Evolutionary conservation across 1,140 invertebrate species (phyloP), one percentile per base, ranked within the genome.

Genomic region (Philopotamus ludificatus): DNA sequence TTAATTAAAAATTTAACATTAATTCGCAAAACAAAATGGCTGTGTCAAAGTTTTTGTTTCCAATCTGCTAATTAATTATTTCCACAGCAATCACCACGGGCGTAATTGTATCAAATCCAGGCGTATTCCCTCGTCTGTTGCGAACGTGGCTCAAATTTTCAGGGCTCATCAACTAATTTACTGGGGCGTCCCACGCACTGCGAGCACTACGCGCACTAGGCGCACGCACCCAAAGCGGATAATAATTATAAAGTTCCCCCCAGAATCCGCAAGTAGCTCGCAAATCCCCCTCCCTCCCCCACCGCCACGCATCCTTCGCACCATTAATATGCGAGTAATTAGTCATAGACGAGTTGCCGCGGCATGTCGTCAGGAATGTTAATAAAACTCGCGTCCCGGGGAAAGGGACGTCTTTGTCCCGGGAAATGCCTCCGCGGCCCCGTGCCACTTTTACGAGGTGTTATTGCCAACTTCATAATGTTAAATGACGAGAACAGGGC

Each of bases 381-480:
- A 65, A 65, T 65, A 65, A 65, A 65, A 65, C 63, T 65, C 47
- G 21, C 42, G n/a, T 12, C 28, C 28, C 28, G 28, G 28, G 12
- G 28, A 12, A 34, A 7, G 28, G 28, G 28, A 34, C 28, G 28
- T 34, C 28, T 34, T 34, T 34, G 28, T 34, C 28, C 28, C 28
- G n/a, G n/a, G n/a, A n/a, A n/a, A n/a, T n/a, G n/a, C 28, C 28
- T 12, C 28, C 28, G 28, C 28, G 12, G 28, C 28, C 28, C 47
- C 15, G 10, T 44, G 41, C 9, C 65, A 42, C n/a, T 50, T 68
- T 68, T 64, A 68, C 59, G 61, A 60, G 66, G 61, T 68, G 66
- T 68, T 68, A 67, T 68, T 68, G 54, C 66, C 55, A 63, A 58
- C 66, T 68, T 68, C 54, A 60, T 63, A 44, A 64, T 68, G 66